Evolutionary conservation across 2,113 vertebrate genomes (phyloP).

Genomic region (Oncorhynchus kisutch): DNA sequence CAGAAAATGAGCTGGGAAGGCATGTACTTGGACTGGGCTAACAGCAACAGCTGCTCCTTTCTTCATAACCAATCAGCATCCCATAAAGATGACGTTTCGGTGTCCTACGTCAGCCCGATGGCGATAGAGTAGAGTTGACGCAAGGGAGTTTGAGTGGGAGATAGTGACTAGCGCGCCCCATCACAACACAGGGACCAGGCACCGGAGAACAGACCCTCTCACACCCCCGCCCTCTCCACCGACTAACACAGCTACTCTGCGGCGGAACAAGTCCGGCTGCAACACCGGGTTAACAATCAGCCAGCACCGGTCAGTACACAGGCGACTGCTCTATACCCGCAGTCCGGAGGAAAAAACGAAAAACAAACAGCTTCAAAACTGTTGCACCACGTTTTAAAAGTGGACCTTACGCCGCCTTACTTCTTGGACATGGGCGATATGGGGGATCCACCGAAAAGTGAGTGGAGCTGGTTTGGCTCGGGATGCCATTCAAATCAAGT

Average conservation of each 20-base stretch:
- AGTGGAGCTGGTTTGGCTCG: constrained; percentile 59
- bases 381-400: constrained; percentile 83
- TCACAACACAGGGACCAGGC: constrained; percentile 76
- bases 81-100: constrained; percentile 75
- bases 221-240: constrained; percentile 46
- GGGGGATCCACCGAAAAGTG: constrained; percentile 99
- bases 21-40: constrained; percentile 68
- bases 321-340: constrained; percentile 31
- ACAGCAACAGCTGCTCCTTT: constrained; percentile 78
- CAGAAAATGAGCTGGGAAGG: not conserved
- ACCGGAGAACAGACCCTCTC: constrained; percentile 68
- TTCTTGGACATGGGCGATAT: constrained; percentile 96
- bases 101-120: constrained; percentile 88
- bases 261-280: constrained; percentile 49
- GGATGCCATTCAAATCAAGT: not conserved
- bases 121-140: constrained; percentile 81
- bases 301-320: constrained; percentile 33
- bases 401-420: constrained; percentile 92
- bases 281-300: constrained; percentile 58
- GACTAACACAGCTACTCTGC: constrained; percentile 43
- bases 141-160: constrained; percentile 86
- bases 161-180: constrained; percentile 81
- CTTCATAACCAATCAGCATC: constrained; percentile 75
- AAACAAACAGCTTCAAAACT: constrained; percentile 59
- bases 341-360: constrained; percentile 8